Percentiles rank a stretch among this genome's conserved stretches.
Conservation (phyloP, 2,113 vertebrate species). For the Hepsetus odoe region DNA sequence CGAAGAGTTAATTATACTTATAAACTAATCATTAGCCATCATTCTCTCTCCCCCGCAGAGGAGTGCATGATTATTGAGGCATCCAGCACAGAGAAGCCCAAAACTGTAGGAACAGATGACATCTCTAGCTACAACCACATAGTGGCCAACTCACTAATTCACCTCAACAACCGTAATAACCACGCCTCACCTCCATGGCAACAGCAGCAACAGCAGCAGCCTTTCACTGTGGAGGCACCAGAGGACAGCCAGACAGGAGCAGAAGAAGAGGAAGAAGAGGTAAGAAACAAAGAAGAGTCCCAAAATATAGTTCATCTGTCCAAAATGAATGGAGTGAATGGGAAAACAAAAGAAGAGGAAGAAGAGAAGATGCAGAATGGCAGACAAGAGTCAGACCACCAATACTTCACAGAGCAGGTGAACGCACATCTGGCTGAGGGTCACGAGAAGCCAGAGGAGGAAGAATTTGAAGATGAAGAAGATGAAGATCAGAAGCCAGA, state of each 20-base stretch:
- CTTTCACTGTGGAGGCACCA: slow-evolving; percentile 61
- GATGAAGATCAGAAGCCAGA: slow-evolving; percentile 49
- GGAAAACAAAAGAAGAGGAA: slow-evolving; percentile 63
- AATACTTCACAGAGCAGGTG: slow-evolving; percentile 53
- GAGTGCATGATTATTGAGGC: slow-evolving; percentile 73
- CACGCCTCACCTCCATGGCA: slow-evolving; percentile 32
- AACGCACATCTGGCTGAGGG: slow-evolving; percentile 49
- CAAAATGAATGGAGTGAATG: slow-evolving; percentile 61
- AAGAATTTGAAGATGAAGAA: slow-evolving; percentile 67
- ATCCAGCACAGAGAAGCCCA: slow-evolving; percentile 50
- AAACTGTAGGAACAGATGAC: slow-evolving; percentile 65
- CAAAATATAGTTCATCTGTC: slow-evolving; percentile 31
- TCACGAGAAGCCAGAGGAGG: slow-evolving; percentile 57
- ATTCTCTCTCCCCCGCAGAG: slow-evolving; percentile 62
- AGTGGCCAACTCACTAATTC: slow-evolving; percentile 87
- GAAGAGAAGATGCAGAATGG: slow-evolving; percentile 64
- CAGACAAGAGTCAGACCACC: slow-evolving; percentile 56
- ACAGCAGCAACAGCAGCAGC: slow-evolving; percentile 43
- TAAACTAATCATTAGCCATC: slow-evolving; percentile 6
- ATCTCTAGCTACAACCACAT: slow-evolving; percentile 83
- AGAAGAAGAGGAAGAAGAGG: slow-evolving; percentile 65
- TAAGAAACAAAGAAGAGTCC: slow-evolving; percentile 40
- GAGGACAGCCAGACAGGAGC: slow-evolving; percentile 48
- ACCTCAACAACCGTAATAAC: slow-evolving; percentile 81
- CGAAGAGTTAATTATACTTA: neutral